Evolutionary conservation across 2,888 invertebrate genomes (phyloP).

Genomic region (Apocheima hispidaria): DNA sequence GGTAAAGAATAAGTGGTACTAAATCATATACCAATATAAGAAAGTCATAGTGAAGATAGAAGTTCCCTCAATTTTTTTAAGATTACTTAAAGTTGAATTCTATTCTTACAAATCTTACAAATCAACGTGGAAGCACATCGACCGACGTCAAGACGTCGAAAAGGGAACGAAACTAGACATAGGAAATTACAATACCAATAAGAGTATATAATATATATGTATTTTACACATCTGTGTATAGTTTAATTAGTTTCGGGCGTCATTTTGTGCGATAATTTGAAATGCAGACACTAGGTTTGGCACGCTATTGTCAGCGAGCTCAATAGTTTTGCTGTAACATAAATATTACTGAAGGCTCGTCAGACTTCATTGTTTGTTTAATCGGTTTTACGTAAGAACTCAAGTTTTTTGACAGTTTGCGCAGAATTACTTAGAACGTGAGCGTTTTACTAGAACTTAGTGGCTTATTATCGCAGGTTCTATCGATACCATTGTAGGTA

Average conservation of each 20-base stretch:
- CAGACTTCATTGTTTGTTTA: slow-evolving; percentile 34
- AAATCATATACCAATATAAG: too few species aligned
- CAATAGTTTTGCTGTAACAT: slow-evolving; percentile 27
- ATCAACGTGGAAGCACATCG: slow-evolving; percentile 22
- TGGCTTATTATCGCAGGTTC: too few species aligned
- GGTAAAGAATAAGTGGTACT: too few species aligned
- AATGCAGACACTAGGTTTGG: slow-evolving; percentile 37
- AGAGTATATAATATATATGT: slow-evolving; percentile 23
- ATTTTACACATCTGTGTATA: slow-evolving; percentile 33
- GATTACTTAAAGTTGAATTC: too few species aligned
- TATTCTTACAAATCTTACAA: background rate
- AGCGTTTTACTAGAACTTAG: too few species aligned
- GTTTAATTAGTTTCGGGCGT: slow-evolving; percentile 45
- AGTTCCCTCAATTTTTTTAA: too few species aligned
- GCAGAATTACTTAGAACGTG: too few species aligned
- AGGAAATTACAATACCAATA: slow-evolving; percentile 35
- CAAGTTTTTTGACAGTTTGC: slow-evolving; percentile 17
- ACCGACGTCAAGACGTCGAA: slow-evolving; percentile 25
- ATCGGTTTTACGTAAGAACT: slow-evolving; percentile 24
- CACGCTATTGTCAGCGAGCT: slow-evolving; percentile 32
- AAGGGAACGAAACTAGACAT: slow-evolving; percentile 19
- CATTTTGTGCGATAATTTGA: slow-evolving; percentile 35
- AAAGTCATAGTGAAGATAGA: too few species aligned
- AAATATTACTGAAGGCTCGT: slow-evolving; percentile 26
- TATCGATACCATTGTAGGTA: too few species aligned